Evolutionary conservation across 2,888 invertebrate genomes (phyloP).

Genomic region (Andrena chrysosceles): DNA sequence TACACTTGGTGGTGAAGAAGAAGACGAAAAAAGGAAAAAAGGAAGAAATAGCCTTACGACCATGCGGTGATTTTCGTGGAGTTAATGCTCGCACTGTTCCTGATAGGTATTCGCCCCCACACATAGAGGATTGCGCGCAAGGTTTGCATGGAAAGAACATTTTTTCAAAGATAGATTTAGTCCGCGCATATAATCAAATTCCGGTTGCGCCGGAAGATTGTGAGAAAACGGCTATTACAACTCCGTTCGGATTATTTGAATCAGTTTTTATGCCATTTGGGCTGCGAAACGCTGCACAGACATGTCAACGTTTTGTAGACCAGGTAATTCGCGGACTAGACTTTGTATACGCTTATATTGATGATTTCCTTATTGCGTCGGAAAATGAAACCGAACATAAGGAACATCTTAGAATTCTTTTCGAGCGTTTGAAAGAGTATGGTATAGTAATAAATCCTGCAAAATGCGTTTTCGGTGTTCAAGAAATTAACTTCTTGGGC

Average conservation of each 20-base stretch:
- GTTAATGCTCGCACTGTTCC: slow-evolving; percentile 71
- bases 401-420: not conserved
- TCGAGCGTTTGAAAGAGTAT: not conserved
- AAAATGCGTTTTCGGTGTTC: not conserved
- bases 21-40: slow-evolving; percentile 52
- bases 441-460: not conserved
- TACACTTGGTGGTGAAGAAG: slow-evolving; percentile 70
- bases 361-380: slow-evolving; percentile 51
- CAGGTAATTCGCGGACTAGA: slow-evolving; percentile 9
- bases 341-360: slow-evolving; percentile 18
- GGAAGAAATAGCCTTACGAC: slow-evolving; percentile 52
- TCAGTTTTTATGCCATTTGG: slow-evolving; percentile 9
- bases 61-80: slow-evolving; percentile 73
- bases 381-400: slow-evolving; percentile 19
- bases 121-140: not conserved
- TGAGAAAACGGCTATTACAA: slow-evolving; percentile 74
- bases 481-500: not conserved
- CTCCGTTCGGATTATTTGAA: slow-evolving; percentile 63
- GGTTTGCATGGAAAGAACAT: not conserved
- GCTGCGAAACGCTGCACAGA: slow-evolving; percentile 7
- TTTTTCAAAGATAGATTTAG: not conserved
- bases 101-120: not conserved
- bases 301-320: slow-evolving; percentile 21
- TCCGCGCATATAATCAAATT: slow-evolving; percentile 1
- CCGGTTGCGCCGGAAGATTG: slow-evolving; percentile 67